Evolutionary conservation across 2,888 invertebrate species (phyloP).

Genomic region (Euzophera pinguis): DNA sequence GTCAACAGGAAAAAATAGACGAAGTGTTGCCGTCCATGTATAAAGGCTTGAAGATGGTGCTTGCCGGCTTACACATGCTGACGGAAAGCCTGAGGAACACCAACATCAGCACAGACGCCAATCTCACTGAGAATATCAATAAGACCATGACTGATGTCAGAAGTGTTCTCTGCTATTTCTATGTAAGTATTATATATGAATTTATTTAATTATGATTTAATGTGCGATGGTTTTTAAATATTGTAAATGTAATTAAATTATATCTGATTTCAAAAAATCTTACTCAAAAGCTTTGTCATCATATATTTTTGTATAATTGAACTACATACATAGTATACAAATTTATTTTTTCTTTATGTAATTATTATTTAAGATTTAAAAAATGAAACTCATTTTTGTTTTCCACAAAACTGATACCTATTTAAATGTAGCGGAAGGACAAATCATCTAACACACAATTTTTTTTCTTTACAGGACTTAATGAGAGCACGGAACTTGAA

Average conservation of each 20-base stretch:
- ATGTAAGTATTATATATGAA: slow-evolving; percentile 60
- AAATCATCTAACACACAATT: too few species aligned
- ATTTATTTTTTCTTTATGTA: too few species aligned
- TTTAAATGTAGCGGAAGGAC: too few species aligned
- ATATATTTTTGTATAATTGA: too few species aligned
- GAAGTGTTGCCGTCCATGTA: slow-evolving; percentile 80
- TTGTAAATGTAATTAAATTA: too few species aligned
- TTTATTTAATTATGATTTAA: not conserved
- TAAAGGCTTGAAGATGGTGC: slow-evolving; percentile 84
- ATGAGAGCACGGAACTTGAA: slow-evolving; percentile 54
- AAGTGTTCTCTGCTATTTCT: slow-evolving; percentile 84
- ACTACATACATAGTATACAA: too few species aligned
- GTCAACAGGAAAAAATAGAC: slow-evolving; percentile 54
- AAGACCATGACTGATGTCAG: slow-evolving; percentile 81
- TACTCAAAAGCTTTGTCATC: not conserved
- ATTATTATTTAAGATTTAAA: too few species aligned
- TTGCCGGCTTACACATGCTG: slow-evolving; percentile 85
- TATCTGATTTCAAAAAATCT: too few species aligned
- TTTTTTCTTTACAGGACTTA: slow-evolving; percentile 49
- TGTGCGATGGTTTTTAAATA: too few species aligned
- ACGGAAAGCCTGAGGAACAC: slow-evolving; percentile 77
- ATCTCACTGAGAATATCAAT: slow-evolving; percentile 70
- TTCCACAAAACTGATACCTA: too few species aligned
- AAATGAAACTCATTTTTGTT: too few species aligned
- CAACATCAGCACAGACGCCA: slow-evolving; percentile 45